Conservation (phyloP, 2,888 invertebrate genomes). For the Cephus pulcher region DNA sequence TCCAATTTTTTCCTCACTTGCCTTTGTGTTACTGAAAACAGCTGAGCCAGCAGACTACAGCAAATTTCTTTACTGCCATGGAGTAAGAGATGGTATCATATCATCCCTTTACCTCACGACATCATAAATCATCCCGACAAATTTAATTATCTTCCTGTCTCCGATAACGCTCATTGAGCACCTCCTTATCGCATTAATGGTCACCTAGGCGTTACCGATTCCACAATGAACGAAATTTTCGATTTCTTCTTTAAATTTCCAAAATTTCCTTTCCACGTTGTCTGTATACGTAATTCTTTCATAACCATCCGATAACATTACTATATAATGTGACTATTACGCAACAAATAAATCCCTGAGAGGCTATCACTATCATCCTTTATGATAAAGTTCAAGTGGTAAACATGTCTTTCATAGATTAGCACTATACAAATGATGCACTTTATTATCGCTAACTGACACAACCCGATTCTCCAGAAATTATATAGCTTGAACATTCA, state of each 20-base stretch:
- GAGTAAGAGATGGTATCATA: not conserved
- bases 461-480: not conserved
- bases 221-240: conserved; percentile 20
- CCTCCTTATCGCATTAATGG: conserved; percentile 46
- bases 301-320: not conserved
- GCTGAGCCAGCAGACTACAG: not conserved
- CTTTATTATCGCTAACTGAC: conserved; percentile 39
- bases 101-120: conserved; percentile 44
- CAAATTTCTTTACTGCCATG: not conserved
- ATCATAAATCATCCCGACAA: conserved; percentile 71
- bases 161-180: conserved; percentile 66
- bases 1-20: not conserved
- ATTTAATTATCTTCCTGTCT: conserved; percentile 72
- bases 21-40: not conserved
- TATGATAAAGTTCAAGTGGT: conserved; percentile 40
- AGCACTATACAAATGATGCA: conserved; percentile 47
- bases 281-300: not conserved
- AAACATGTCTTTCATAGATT: conserved; percentile 32
- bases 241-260: not conserved
- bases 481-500: not conserved
- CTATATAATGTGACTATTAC: conserved; percentile 34
- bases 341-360: conserved; percentile 24
- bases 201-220: conserved; percentile 40
- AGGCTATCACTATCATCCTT: conserved; percentile 41
- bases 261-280: not conserved